Evolutionary conservation across 2,888 invertebrate species (phyloP).

Genomic region (Tiliacea citrago): DNA sequence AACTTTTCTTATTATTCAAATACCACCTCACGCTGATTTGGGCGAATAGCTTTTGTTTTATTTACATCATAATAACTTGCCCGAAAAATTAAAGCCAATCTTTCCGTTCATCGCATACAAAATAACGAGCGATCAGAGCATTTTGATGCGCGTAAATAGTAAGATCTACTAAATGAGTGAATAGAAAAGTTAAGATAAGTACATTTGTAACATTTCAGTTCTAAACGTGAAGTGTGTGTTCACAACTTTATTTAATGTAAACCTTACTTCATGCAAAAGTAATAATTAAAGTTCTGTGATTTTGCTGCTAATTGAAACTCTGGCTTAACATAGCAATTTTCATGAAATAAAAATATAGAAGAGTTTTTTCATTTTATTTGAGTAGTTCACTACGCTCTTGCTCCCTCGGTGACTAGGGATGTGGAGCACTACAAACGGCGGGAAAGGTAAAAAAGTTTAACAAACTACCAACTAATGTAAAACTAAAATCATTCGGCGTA

Average conservation of each 20-base stretch:
- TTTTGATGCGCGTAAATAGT: background rate
- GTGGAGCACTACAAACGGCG: background rate
- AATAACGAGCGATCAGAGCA: background rate
- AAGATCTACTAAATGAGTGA: background rate
- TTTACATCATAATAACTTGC: background rate
- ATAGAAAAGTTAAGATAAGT: background rate
- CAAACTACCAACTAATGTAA: conserved; percentile 1
- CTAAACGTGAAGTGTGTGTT: background rate
- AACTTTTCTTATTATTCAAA: background rate
- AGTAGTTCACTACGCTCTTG: conserved; percentile 14
- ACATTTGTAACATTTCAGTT: background rate
- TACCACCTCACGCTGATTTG: background rate
- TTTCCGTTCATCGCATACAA: background rate
- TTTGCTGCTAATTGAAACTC: conserved; percentile 32
- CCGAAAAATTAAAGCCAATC: background rate
- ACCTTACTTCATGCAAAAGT: conserved; percentile 7
- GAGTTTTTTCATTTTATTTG: conserved; percentile 38
- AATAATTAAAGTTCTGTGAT: background rate
- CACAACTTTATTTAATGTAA: background rate
- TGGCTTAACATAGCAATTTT: conserved; percentile 1
- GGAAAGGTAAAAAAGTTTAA: conserved; percentile 1
- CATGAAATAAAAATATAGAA: conserved; percentile 14
- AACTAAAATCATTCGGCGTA: background rate
- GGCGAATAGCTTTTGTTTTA: background rate
- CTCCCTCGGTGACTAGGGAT: background rate